A percentile compares a stretch with the other conserved stretches of the same genome.
phyloP scores from a whole-genome alignment of 2,888 invertebrate genomes.

The Dromius quadrimaculatus region DNA sequence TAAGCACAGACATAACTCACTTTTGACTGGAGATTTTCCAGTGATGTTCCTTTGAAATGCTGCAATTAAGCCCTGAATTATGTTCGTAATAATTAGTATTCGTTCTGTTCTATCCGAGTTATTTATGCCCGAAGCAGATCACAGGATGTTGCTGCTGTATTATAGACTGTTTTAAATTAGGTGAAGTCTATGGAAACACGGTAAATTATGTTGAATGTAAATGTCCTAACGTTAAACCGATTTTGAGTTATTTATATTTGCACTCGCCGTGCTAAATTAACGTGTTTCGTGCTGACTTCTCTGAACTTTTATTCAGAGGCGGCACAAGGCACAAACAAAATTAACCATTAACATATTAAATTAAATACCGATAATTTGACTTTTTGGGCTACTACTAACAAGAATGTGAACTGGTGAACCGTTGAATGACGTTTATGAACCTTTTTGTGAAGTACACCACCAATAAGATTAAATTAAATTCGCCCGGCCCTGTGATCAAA shows the following conservation, averaged over 20 bases:
- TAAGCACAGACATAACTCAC: constrained; percentile 41
- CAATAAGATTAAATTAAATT: too few species aligned
- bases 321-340: too few species aligned
- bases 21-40: constrained; percentile 49
- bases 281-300: constrained; percentile 33
- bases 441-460: too few species aligned
- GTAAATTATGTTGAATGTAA: constrained; percentile 49
- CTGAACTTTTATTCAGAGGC: constrained; percentile 36
- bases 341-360: too few species aligned
- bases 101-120: constrained; percentile 59
- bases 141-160: constrained; percentile 56
- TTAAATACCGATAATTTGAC: too few species aligned
- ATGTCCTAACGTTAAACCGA: constrained; percentile 40
- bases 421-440: too few species aligned
- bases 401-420: too few species aligned
- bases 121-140: constrained; percentile 63
- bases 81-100: constrained; percentile 62
- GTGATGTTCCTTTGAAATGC: constrained; percentile 51
- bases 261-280: constrained; percentile 34
- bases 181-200: constrained; percentile 50
- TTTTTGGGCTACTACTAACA: too few species aligned
- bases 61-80: constrained; percentile 59
- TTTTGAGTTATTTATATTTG: constrained; percentile 42
- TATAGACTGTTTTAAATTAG: constrained; percentile 52
- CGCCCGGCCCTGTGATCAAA: too few species aligned